phyloP scores from a whole-genome alignment of 2,113 vertebrate species.

The Grammomys surdaster region DNA sequence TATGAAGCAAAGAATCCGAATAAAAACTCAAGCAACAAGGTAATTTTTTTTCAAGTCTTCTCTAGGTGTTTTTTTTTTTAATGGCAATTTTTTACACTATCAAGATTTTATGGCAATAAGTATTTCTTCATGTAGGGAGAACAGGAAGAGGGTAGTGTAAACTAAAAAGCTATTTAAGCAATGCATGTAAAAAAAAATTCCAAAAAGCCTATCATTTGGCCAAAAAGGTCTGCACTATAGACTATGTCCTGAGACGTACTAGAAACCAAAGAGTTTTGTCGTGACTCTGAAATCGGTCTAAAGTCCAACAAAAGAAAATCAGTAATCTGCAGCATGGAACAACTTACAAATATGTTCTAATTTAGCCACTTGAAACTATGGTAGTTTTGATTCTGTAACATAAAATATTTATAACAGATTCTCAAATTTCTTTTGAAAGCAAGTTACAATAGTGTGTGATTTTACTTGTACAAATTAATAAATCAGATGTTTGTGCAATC shows the following conservation, averaged over 20 bases:
- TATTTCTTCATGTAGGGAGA: neutral
- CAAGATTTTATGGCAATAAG: neutral
- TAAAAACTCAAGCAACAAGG: conserved; percentile 48
- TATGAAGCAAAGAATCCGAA: conserved; percentile 4
- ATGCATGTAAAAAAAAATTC: neutral
- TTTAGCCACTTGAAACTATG: conserved; percentile 33
- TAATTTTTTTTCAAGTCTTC: conserved; percentile 30
- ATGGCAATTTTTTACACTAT: neutral
- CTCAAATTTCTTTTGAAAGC: neutral
- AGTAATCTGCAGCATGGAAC: neutral
- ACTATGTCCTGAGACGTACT: neutral
- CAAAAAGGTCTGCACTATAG: neutral
- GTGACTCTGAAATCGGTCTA: neutral
- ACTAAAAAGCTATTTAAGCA: neutral
- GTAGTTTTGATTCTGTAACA: conserved; percentile 10
- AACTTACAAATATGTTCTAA: conserved; percentile 3
- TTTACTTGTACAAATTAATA: conserved; percentile 37
- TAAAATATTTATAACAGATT: neutral
- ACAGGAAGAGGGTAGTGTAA: neutral
- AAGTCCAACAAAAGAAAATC: neutral
- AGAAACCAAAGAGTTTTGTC: neutral
- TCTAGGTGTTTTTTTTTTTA: neutral
- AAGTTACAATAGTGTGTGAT: neutral
- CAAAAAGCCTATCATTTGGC: neutral
- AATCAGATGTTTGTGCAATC: neutral